A percentile compares a stretch with the other conserved stretches of the same genome.
Evolutionary conservation across 2,888 invertebrate species (phyloP).

Genomic region (Scaptodrosophila latifasciaeformis): DNA sequence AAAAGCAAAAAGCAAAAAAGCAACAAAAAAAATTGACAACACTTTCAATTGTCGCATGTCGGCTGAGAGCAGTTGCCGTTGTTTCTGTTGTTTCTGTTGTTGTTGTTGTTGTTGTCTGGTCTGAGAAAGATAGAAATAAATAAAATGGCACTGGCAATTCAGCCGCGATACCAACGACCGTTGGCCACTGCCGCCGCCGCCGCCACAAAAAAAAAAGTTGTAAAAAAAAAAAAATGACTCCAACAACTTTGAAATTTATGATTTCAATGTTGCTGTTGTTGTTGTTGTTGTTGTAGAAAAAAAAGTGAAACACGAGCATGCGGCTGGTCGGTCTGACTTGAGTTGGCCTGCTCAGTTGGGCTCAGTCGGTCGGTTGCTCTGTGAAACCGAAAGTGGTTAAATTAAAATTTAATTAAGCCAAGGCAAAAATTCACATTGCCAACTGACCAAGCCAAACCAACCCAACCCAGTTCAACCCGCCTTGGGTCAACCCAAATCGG

Average conservation of each 20-base stretch:
- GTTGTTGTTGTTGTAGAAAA: constrained; percentile 19
- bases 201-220: neutral
- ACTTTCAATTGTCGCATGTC: constrained; percentile 60
- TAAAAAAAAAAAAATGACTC: neutral
- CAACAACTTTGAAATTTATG: neutral
- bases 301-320: constrained; percentile 52
- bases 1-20: neutral
- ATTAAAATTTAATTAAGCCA: constrained; percentile 61
- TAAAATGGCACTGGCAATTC: neutral
- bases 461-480: constrained; percentile 7
- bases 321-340: neutral
- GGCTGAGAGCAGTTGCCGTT: neutral
- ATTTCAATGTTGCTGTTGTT: neutral
- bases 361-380: neutral
- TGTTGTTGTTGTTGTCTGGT: constrained; percentile 20
- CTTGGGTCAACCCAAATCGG: too few relatives aligned
- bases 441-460: constrained; percentile 22
- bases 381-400: constrained; percentile 44
- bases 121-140: constrained; percentile 29
- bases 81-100: too few relatives aligned
- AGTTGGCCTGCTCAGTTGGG: too few relatives aligned
- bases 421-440: constrained; percentile 34
- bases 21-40: constrained; percentile 48
- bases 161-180: too few relatives aligned
- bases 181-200: neutral